A percentile compares a stretch with the other conserved stretches of the same genome.
phyloP scores from a whole-genome alignment of 2,797 vertebrate genomes.

The Paramormyrops hopkinsi region DNA sequence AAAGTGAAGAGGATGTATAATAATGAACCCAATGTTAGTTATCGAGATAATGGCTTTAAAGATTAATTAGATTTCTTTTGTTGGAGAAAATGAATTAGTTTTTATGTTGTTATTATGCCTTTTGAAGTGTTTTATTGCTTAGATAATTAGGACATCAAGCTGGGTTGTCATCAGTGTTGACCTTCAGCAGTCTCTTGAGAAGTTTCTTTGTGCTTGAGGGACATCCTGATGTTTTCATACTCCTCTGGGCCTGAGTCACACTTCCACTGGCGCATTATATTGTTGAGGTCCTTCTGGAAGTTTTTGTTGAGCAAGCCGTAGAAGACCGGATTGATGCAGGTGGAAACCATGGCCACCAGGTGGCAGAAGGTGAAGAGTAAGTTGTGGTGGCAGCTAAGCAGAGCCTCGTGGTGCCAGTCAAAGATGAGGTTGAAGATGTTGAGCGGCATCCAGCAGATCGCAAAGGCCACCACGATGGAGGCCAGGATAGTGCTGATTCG shows the following conservation, averaged over 20 bases:
- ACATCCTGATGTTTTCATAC: conserved; percentile 79
- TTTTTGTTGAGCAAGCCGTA: conserved; percentile 82
- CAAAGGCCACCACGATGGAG: conserved; percentile 73
- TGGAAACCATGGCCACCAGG: conserved; percentile 77
- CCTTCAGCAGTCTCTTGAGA: conserved; percentile 71
- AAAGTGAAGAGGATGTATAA: background rate
- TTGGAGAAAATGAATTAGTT: conserved; percentile 1
- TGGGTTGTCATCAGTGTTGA: conserved; percentile 34
- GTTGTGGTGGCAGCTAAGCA: conserved; percentile 73
- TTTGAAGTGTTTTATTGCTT: background rate
- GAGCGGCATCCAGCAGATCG: conserved; percentile 76
- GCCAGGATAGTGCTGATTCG: conserved; percentile 73
- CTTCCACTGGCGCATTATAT: conserved; percentile 71
- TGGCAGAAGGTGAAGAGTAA: conserved; percentile 75
- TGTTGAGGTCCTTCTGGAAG: conserved; percentile 74
- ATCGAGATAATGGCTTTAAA: background rate
- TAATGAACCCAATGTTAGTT: background rate
- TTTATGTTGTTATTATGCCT: background rate
- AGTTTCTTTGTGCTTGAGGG: conserved; percentile 74
- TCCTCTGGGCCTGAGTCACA: conserved; percentile 67
- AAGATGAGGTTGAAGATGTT: conserved; percentile 80
- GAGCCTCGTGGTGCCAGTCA: conserved; percentile 77
- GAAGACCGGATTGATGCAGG: conserved; percentile 78
- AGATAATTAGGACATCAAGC: background rate
- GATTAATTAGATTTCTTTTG: background rate